A percentile compares a stretch with the other conserved stretches of the same genome.
phyloP scores from a whole-genome alignment of 2,797 vertebrate species.

The Coendou prehensilis region DNA sequence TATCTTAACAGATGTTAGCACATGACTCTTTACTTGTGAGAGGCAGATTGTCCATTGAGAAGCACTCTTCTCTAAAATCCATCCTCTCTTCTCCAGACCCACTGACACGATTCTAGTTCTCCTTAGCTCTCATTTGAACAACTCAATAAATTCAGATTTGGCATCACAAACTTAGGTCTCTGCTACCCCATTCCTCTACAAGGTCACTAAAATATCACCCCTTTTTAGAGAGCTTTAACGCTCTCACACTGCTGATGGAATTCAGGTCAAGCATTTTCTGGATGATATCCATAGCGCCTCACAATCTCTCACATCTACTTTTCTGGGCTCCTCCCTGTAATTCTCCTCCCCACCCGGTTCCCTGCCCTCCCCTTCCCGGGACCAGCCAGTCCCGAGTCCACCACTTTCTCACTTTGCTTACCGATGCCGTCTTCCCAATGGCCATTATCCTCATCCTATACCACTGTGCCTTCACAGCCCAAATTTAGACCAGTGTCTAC shows the following conservation, averaged over 20 bases:
- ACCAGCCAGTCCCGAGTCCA: neutral
- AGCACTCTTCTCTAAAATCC: neutral
- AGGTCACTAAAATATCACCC: neutral
- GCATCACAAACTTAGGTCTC: neutral
- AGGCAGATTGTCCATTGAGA: neutral
- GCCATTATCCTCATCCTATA: neutral
- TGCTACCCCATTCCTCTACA: neutral
- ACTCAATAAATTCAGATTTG: neutral
- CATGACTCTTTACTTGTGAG: neutral
- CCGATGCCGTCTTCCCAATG: neutral
- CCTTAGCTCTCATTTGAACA: neutral
- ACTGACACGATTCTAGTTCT: neutral
- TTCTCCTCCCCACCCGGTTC: neutral
- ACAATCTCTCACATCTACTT: neutral
- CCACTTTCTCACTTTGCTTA: neutral
- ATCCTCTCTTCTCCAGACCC: neutral
- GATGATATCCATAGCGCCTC: neutral
- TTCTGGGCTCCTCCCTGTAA: neutral
- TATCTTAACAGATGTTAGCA: neutral
- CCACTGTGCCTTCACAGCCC: neutral
- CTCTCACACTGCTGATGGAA: neutral
- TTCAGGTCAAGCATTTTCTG: neutral
- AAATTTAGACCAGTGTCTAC: neutral
- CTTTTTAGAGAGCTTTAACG: neutral
- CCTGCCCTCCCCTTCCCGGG: fast-evolving